Conservation (phyloP, 2,113 vertebrate genomes). For the human region DNA sequence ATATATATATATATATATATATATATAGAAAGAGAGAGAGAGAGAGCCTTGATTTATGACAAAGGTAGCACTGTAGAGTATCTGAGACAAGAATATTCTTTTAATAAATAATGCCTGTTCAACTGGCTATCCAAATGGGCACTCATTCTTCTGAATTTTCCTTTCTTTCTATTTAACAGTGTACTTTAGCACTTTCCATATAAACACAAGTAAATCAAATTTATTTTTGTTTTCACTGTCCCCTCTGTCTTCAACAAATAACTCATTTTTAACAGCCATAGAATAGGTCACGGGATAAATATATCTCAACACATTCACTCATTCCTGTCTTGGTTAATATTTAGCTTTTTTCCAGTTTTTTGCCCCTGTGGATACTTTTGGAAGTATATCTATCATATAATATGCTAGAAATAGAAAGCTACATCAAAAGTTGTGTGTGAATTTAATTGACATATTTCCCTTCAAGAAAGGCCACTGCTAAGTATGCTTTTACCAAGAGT, state of each 20-base stretch:
- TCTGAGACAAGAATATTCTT: neutral
- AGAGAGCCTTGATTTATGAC: neutral
- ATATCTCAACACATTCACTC: neutral
- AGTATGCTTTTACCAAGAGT: neutral
- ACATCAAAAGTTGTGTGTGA: neutral
- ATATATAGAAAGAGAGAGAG: no score
- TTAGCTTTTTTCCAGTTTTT: neutral
- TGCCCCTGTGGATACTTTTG: neutral
- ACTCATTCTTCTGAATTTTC: neutral
- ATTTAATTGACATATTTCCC: neutral
- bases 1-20: no score
- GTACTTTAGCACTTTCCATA: neutral
- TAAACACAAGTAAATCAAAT: neutral
- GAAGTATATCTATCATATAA: neutral
- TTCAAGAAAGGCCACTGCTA: neutral
- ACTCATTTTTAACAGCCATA: neutral
- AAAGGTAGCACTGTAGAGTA: neutral
- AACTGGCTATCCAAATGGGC: neutral
- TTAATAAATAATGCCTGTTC: neutral
- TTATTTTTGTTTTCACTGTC: neutral
- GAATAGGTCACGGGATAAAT: neutral
- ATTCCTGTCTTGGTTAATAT: neutral
- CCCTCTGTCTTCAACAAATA: neutral
- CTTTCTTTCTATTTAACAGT: neutral
- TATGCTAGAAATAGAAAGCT: neutral